Base-by-base conservation (phyloP, 30 jellyfish, hydroid and myxozoan species). In the Haliclystus octoradiatus region DNA sequence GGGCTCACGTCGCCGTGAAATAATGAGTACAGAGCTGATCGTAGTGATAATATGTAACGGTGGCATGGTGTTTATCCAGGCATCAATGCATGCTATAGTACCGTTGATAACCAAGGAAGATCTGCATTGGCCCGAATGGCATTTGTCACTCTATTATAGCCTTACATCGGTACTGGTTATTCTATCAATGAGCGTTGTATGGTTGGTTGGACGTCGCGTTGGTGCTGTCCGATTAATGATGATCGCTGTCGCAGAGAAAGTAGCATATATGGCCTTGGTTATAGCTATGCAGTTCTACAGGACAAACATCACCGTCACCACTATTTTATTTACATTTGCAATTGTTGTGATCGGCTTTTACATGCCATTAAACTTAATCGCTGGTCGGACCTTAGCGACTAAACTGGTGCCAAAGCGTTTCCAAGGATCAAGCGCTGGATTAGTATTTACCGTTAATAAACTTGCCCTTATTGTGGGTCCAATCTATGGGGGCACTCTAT, bases 41-140 rank as follows among this genome's bases (percentile, higher is more conserved):
- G 57, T 40, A 9, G 57, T 40, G 19, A 5, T 5, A 9, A 19
- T 40, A 40, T 40, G 57, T 19, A 40, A 40, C 19, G 57, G 57
- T 40, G 9, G 9, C 57, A 5, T 40, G 19, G 57, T 40, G 9
- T 19, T 40, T 19, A 40, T 40, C 19, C 57, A 40, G 19, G 57
- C 57, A 40, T 40, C 57, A 19, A 40, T 40, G 57, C 57, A 40
- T 40, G 57, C 57, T 5, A 19, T 40, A 9, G 19, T 40, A 5
- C 57, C 57, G 19, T 19, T 40, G 57, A 40, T 40, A 5, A 19
- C 57, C 19, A 40, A 40, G 19, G 57, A 40, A 19, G 57, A 40
- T 40, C 19, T 40, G 57, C 57, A 40, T 40, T 40, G 57, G 57
- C 57, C 57, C 19, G 57, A 40, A 40, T 40, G 57, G 57, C 57